Evolutionary conservation across 2,797 vertebrate genomes (phyloP).

Genomic region (Myotis planiceps): DNA sequence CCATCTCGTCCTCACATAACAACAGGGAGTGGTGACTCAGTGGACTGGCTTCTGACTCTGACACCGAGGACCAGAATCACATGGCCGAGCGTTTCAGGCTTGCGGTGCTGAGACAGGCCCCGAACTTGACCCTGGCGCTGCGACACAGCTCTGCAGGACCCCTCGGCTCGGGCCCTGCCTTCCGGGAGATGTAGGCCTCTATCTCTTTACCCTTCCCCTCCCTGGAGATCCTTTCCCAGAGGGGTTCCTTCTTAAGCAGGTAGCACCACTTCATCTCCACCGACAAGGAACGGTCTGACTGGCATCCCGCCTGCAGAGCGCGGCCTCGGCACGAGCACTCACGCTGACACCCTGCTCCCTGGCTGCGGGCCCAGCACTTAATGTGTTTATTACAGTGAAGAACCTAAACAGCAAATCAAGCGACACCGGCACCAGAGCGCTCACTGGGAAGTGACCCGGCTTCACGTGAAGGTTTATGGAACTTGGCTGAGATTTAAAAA

Average conservation of each 20-base stretch:
- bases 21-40: neutral
- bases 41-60: neutral
- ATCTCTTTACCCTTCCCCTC: slow-evolving; percentile 14
- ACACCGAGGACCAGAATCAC: neutral
- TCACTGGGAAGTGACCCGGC: slow-evolving; percentile 36
- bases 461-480: slow-evolving; percentile 47
- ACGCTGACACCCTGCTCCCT: slow-evolving; percentile 62
- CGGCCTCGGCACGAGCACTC: slow-evolving; percentile 48
- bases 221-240: slow-evolving; percentile 15
- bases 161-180: neutral
- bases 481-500: slow-evolving; percentile 3
- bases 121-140: neutral
- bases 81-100: neutral
- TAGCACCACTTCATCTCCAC: slow-evolving; percentile 58
- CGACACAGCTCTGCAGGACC: neutral
- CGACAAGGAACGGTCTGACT: slow-evolving; percentile 71
- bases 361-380: slow-evolving; percentile 50
- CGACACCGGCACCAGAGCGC: slow-evolving; percentile 21
- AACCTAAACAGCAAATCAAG: slow-evolving; percentile 69
- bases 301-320: slow-evolving; percentile 56
- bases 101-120: neutral
- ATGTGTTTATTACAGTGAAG: slow-evolving; percentile 70
- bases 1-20: rapidly evolving
- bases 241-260: slow-evolving; percentile 51
- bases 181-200: neutral